A percentile compares a stretch with the other conserved stretches of the same genome.
Conservation (phyloP, 2,113 vertebrate genomes). For the Crypturellus undulatus region DNA sequence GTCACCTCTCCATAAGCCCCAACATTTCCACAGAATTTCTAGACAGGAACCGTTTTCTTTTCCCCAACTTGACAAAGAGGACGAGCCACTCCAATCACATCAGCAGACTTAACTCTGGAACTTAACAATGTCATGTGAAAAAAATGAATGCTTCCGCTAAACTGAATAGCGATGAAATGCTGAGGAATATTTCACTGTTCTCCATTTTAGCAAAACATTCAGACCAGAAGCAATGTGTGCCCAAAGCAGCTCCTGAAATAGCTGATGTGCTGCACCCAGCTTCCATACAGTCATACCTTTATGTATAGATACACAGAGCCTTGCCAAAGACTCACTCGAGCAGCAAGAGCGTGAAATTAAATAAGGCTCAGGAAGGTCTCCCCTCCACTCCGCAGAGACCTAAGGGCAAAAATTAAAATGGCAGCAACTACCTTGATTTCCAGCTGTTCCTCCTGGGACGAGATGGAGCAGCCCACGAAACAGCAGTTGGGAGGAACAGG, state of each 20-base stretch:
- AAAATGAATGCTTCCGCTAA: background rate
- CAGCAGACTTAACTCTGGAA: background rate
- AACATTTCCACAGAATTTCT: fast-evolving
- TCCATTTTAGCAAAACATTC: background rate
- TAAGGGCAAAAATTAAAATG: background rate
- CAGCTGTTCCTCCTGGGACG: background rate
- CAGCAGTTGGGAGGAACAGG: background rate
- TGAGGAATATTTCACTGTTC: background rate
- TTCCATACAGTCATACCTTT: background rate
- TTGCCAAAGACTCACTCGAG: background rate
- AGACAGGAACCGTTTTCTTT: background rate
- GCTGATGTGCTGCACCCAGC: background rate
- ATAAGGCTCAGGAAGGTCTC: background rate
- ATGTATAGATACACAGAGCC: background rate
- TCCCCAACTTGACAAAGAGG: background rate
- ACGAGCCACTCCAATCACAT: background rate
- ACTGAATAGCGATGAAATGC: background rate
- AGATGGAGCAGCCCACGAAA: background rate
- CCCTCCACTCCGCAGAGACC: background rate
- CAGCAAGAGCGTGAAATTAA: background rate
- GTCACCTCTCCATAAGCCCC: background rate
- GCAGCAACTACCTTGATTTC: background rate
- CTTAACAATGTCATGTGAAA: background rate
- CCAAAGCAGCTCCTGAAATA: background rate
- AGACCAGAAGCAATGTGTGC: background rate